These are phyloP conservation scores for Stichodactyla helianthus DNA, from an alignment of 64 coral and sea anemone species.

Conservation along the genomic window DNA sequence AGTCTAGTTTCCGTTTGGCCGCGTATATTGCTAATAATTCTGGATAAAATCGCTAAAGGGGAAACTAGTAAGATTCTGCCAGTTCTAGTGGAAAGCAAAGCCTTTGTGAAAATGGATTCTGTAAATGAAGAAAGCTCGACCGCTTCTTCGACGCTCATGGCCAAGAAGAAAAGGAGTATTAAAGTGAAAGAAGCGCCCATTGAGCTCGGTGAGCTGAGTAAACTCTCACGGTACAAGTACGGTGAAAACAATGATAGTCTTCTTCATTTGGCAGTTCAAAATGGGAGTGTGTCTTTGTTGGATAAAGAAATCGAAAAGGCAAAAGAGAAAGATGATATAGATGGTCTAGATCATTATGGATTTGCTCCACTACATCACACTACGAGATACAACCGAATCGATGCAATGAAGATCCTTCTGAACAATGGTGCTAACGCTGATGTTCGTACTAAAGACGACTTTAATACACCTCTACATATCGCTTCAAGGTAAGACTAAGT, in stretches of 20 bases:
- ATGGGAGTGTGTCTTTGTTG: neutral
- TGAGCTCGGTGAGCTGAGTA: neutral
- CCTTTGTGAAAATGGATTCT: constrained; percentile 14
- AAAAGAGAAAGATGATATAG: neutral
- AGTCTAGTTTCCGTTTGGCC: no score
- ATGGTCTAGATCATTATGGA: constrained; percentile 34
- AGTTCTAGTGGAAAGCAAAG: neutral
- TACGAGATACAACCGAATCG: constrained; percentile 28
- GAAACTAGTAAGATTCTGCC: no score
- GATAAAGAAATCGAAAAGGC: neutral
- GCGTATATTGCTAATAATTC: no score
- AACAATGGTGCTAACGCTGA: constrained; percentile 25
- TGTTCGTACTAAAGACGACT: constrained; percentile 32
- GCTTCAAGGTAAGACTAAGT: constrained; percentile 37
- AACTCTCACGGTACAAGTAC: neutral
- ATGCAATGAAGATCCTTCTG: constrained; percentile 13
- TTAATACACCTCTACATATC: constrained; percentile 36
- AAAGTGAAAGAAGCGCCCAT: neutral
- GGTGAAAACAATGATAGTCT: neutral
- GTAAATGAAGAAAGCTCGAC: neutral
- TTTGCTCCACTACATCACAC: constrained; percentile 41
- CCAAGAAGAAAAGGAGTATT: neutral
- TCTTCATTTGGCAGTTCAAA: neutral
- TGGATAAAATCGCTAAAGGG: no score
- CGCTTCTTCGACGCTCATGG: neutral